A percentile compares a stretch with the other conserved stretches of the same genome.
Conservation (phyloP, 2,113 vertebrate species). For the Tapirus terrestris region DNA sequence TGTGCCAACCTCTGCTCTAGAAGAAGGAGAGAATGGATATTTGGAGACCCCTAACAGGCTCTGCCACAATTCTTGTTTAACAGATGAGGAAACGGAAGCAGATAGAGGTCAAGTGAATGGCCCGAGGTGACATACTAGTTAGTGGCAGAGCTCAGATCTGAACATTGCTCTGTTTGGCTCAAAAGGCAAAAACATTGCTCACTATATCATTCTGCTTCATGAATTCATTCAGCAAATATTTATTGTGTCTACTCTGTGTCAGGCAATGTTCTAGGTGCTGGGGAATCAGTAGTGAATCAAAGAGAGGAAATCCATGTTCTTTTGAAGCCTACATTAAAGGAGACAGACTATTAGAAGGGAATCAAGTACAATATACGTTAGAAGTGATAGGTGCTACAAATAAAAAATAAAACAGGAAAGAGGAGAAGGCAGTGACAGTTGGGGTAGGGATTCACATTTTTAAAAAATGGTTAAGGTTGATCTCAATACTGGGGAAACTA, state of each 20-base stretch:
- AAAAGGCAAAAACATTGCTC: background rate
- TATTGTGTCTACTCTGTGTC: background rate
- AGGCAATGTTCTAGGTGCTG: background rate
- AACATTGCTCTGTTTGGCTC: background rate
- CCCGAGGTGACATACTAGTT: background rate
- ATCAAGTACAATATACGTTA: background rate
- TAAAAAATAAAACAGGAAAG: background rate
- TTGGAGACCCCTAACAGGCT: background rate
- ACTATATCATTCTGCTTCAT: background rate
- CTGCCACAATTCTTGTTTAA: background rate
- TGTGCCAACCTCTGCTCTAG: background rate
- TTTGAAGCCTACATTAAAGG: background rate
- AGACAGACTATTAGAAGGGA: background rate
- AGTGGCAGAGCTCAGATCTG: background rate
- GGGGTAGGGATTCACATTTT: background rate
- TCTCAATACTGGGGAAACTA: background rate
- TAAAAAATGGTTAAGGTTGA: conserved; percentile 9
- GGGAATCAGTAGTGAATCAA: background rate
- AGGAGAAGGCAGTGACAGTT: background rate
- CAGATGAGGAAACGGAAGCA: background rate
- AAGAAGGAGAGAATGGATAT: background rate
- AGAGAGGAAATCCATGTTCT: background rate
- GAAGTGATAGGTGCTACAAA: background rate
- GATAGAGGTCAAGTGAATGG: background rate
- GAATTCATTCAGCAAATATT: conserved; percentile 36